Base-by-base conservation (phyloP, 2,888 invertebrate species). In the Abrostola tripartita region DNA sequence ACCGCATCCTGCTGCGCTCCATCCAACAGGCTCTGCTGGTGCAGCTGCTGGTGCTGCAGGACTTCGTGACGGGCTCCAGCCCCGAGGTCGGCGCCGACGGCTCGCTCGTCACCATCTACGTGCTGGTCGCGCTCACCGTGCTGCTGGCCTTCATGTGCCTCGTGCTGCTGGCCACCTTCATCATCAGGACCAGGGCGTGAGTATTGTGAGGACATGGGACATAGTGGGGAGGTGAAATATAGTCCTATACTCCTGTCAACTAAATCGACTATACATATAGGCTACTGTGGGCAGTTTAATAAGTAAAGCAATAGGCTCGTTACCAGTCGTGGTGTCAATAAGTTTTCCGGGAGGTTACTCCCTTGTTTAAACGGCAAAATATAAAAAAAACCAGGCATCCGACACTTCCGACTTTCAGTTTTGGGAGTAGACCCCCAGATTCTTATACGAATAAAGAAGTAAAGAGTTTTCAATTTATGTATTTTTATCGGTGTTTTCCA, bases 151-250 rank as follows among this genome's bases (percentile, higher is more conserved):
- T 96, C 51, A 81, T 95, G 62, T 90, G 89, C 61, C 65, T 94
- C 8, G 74, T 91, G 14, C 88, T 96, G 61, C 84, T 96, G 5
- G 78, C 95, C 1, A 92, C 94, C 0, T 96, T 95, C 84, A 88
- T 96, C 65, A 67, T 96, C 52, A 95, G 95, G 85, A 96, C 95
- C 0, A 93, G 95, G 82, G 92, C 95, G 96, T 96, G 57, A 90
- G 93, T 89, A 56, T 24, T 8, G 1, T 5, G 14, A 12, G 1
- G n/a, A n/a, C n/a, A n/a, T n/a, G n/a, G n/a, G n/a, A n/a, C n/a
- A n/a, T n/a, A 10, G 11, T 50, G 35, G 8, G 6, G 11, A 37
- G 5, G 9, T 14, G 11, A 14, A 50, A 5, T 50, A 37, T 11
- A n/a, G n/a, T n/a, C n/a, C n/a, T 44, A 40, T n/a, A 44, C 35